These are phyloP conservation scores for Alaudala cheleensis DNA, from an alignment of 2,113 vertebrate species.

Conservation along the genomic window DNA sequence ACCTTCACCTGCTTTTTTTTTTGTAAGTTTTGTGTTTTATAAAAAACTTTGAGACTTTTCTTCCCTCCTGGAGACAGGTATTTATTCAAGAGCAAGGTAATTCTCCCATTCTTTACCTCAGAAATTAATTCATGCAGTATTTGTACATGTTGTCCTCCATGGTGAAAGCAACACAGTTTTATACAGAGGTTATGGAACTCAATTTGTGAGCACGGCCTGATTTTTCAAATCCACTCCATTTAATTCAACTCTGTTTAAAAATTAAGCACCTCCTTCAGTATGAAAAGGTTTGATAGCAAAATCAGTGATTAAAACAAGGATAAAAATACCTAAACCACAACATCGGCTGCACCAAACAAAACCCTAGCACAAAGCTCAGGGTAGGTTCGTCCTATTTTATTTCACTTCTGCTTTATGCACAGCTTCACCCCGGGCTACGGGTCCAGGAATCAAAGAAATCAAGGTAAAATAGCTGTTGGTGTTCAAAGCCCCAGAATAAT, in stretches of 20 bases:
- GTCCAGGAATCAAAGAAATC: neutral
- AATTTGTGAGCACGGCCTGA: neutral
- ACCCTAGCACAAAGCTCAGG: neutral
- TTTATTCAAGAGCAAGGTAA: neutral
- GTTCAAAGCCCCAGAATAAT: accelerated
- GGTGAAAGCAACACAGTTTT: neutral
- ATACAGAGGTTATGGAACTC: neutral
- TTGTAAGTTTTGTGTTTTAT: neutral
- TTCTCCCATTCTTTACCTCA: neutral
- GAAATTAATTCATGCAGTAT: neutral
- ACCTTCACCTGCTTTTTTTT: too few species aligned
- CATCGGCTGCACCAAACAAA: neutral
- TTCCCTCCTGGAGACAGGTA: neutral
- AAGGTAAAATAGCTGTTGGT: accelerated
- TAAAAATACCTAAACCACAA: neutral
- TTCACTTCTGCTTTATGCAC: neutral
- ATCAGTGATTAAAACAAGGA: accelerated
- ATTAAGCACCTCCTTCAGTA: neutral
- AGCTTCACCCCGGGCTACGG: neutral
- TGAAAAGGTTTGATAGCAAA: neutral
- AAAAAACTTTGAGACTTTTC: neutral
- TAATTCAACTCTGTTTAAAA: neutral
- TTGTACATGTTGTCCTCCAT: accelerated
- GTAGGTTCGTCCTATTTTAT: accelerated
- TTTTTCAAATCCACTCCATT: neutral